phyloP scores from a whole-genome alignment of 1,140 invertebrate species.

The Solenopsis fugax region DNA sequence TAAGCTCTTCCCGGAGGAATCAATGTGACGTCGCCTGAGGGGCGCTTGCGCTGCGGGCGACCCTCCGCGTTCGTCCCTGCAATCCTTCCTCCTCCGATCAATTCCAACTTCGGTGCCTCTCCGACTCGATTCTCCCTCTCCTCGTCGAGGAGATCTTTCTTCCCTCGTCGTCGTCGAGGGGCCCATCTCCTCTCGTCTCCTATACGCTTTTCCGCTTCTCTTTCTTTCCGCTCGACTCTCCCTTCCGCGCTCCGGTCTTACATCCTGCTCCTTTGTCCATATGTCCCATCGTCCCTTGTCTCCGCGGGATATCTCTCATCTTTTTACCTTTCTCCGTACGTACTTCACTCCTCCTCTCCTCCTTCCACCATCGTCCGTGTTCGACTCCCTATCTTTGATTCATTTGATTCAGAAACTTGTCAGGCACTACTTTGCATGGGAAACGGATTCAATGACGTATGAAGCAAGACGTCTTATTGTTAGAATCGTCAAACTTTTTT shows the following conservation, averaged over 20 bases:
- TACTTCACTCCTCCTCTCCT: not conserved
- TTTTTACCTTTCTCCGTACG: conserved; percentile 21
- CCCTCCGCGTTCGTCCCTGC: conserved; percentile 80
- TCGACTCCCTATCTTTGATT: conserved; percentile 16
- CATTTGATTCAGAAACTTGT: not conserved
- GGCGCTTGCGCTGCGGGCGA: conserved; percentile 86
- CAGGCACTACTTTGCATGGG: conserved; percentile 18
- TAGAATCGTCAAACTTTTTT: not conserved
- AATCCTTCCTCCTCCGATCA: conserved; percentile 81
- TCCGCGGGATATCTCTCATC: conserved; percentile 7
- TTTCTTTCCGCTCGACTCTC: conserved; percentile 59
- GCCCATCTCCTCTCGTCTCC: not conserved
- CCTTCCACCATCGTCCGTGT: not conserved
- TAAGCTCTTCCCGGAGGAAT: conserved; percentile 87
- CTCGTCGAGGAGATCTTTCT: conserved; percentile 7
- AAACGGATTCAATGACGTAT: not conserved
- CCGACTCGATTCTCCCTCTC: conserved; percentile 55
- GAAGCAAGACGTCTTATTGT: not conserved
- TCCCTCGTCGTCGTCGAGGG: not conserved
- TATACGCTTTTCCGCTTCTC: conserved; percentile 35
- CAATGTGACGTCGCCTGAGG: conserved; percentile 86
- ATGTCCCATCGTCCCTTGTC: conserved; percentile 27
- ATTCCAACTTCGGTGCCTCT: conserved; percentile 78
- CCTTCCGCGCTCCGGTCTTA: conserved; percentile 25
- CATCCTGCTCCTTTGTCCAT: conserved; percentile 18